A percentile compares a stretch with the other conserved stretches of the same genome.
Evolutionary conservation across 2,113 vertebrate genomes (phyloP).

Genomic region (Holacanthus passer): DNA sequence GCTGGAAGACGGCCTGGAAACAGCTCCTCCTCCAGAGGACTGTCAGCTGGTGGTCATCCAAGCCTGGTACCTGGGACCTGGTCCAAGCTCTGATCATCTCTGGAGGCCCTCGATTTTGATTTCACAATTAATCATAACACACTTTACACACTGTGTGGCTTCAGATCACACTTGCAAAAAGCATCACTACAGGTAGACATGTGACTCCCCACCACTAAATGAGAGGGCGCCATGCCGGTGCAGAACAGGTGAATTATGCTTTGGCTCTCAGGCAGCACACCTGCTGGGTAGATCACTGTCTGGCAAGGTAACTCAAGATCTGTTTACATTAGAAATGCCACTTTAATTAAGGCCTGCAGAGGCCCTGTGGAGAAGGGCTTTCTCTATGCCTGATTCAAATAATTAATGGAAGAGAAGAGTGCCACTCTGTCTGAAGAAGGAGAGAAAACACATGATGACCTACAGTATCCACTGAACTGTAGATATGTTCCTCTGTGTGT

Average conservation of each 20-base stretch:
- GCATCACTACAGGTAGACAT: conserved; percentile 10
- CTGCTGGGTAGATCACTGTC: conserved; percentile 55
- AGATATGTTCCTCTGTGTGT: conserved; percentile 26
- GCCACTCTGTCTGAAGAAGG: neutral
- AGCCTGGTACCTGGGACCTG: conserved; percentile 1
- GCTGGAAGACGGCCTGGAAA: conserved; percentile 53
- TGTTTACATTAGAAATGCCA: conserved; percentile 76
- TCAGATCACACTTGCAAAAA: conserved; percentile 29
- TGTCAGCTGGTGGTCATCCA: conserved; percentile 49
- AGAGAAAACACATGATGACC: neutral
- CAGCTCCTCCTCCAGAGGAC: neutral
- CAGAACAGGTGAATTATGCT: conserved; percentile 62
- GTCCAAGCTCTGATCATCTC: conserved; percentile 19
- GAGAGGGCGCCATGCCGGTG: conserved; percentile 29
- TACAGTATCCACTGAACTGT: neutral
- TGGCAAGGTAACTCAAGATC: conserved; percentile 67
- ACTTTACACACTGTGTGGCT: neutral
- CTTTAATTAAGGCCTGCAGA: conserved; percentile 81
- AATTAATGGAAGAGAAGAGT: conserved; percentile 65
- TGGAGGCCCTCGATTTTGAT: conserved; percentile 21
- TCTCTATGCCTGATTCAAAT: conserved; percentile 72
- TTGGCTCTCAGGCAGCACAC: conserved; percentile 62
- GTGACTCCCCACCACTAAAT: conserved; percentile 20
- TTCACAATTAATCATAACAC: conserved; percentile 23
- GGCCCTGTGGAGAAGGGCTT: conserved; percentile 52